Base-by-base conservation (phyloP, 2,888 invertebrate genomes). In the Tricholauxania praeusta region DNA sequence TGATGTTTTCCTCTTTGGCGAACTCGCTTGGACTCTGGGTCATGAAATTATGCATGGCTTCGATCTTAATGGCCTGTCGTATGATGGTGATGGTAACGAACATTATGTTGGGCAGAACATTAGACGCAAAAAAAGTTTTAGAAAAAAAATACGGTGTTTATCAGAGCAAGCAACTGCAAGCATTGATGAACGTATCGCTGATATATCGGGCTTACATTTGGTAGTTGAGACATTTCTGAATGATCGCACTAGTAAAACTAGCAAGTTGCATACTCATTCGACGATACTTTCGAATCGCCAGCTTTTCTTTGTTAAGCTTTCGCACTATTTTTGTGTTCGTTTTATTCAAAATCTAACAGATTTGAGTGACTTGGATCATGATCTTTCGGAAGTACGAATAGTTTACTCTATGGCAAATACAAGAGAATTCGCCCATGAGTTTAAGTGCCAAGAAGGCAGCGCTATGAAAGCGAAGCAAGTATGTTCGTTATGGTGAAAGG, bases 41-140 rank as follows among this genome's bases (percentile, higher is more conserved):
- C 81, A 81, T 69, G 81, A 81, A 71, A 77, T 81, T 12, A 57
- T 80, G 2, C 81, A 81, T 62, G 80, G 76, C 12, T 80, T 81
- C 51, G 81, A 81, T 49, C 71, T 72, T 28, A 75, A 72, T 63
- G 81, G 81, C 3, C 71, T 80, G n/a, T 73, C 75, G 15, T 80
- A 78, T 19, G 80, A 81, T 66, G 76, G 78, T 32, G 57, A 64
- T 4, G 81, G 81, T 12, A 77, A 76, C 60, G 76, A 78, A 22
- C 72, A 57, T 0, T 32, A 71, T 4, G 12, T 75, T 0, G 39
- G 39, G 39, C 39, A 10, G 39, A 7, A 39, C 2, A 39, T 39
- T 10, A 39, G 1, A 10, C 7, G 5, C 1, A 39, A 39, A 39
- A 10, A 39, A 10, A 39, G 39, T 10, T 39, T 39, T 39, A 39